These are phyloP conservation scores for Harpalus rufipes DNA, from an alignment of 2,888 invertebrate genomes.

Conservation along the genomic window DNA sequence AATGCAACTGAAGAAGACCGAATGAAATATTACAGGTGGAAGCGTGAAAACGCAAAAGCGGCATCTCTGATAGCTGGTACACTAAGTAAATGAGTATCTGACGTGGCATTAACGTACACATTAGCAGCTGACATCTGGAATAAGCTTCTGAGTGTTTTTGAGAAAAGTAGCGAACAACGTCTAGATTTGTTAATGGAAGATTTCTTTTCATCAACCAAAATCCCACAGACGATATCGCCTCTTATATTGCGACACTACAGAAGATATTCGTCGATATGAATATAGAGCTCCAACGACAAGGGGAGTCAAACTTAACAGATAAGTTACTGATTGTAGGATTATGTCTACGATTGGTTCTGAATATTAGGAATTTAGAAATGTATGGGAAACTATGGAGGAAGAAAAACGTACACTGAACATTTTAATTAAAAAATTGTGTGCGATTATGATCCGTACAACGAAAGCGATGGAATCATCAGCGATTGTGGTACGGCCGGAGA, in stretches of 20 bases:
- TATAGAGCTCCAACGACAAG: conserved; percentile 14
- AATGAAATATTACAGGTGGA: background rate
- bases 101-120: background rate
- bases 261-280: conserved; percentile 35
- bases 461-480: too few species aligned
- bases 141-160: too few species aligned
- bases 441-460: background rate
- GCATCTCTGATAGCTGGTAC: background rate
- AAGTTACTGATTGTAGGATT: conserved; percentile 56
- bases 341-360: conserved; percentile 41
- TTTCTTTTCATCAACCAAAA: conserved; percentile 60
- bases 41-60: background rate
- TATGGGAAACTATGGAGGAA: conserved; percentile 33
- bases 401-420: background rate
- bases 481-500: background rate
- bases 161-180: too few species aligned
- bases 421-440: conserved; percentile 5
- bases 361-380: conserved; percentile 37
- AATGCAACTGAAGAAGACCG: background rate
- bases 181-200: conserved; percentile 42
- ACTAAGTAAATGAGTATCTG: background rate
- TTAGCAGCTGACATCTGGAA: background rate
- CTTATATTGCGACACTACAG: conserved; percentile 62
- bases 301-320: conserved; percentile 36
- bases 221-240: conserved; percentile 66